Evolutionary conservation across 2,797 vertebrate genomes (phyloP).

Genomic region (Meriones psammophilus): DNA sequence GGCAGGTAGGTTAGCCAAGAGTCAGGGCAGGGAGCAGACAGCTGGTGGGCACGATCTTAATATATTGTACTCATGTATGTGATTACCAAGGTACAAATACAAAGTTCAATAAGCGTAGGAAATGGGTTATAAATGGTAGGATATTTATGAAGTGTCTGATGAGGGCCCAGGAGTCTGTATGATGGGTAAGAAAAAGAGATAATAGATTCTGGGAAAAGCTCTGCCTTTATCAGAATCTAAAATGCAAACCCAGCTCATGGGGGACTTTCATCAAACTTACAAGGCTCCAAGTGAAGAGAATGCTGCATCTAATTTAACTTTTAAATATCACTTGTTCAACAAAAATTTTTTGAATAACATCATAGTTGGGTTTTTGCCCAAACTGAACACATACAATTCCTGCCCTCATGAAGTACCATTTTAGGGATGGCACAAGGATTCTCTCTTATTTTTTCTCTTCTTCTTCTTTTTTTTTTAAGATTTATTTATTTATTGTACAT

Average conservation of each 20-base stretch:
- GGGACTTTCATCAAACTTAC: not conserved
- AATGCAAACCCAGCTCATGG: not conserved
- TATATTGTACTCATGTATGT: not conserved
- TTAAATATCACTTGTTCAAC: conserved; percentile 12
- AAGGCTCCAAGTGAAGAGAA: not conserved
- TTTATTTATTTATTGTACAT: not conserved
- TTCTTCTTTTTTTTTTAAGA: not conserved
- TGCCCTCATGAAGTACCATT: not conserved
- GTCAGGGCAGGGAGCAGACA: not conserved
- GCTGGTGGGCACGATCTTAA: not conserved
- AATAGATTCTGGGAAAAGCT: not conserved
- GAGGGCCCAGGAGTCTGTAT: not conserved
- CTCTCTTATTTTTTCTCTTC: not conserved
- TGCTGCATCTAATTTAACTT: not conserved
- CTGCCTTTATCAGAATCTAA: conserved; percentile 28
- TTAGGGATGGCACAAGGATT: not conserved
- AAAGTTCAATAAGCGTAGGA: not conserved
- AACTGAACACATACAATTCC: not conserved
- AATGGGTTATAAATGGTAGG: not conserved
- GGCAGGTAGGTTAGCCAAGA: not conserved
- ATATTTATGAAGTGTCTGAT: conserved; percentile 40
- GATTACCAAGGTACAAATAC: not conserved
- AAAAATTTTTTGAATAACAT: conserved; percentile 9
- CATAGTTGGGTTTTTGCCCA: not conserved
- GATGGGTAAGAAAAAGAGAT: not conserved